Evolutionary conservation across 2,888 invertebrate genomes (phyloP), one percentile per base, ranked within the genome.

Genomic region (Cheilosia scutellata): DNA sequence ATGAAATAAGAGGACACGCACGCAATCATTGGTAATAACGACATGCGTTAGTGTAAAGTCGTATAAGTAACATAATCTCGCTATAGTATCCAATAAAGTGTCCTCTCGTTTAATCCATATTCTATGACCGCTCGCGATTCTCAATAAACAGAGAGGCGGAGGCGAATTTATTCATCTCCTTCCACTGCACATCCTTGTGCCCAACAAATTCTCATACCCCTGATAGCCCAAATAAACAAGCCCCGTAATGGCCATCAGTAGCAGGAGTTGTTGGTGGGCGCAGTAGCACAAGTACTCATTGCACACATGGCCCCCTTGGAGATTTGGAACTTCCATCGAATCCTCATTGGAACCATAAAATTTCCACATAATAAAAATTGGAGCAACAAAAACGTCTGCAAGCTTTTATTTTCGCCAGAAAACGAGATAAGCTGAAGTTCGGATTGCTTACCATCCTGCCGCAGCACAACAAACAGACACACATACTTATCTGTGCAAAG

Each of bases 271-370:
- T 60, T 13, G 11, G 47, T 11, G 11, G 11, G 37, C 37, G 11
- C 11, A 37, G 49, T 42, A 44, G 40, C 51, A 47, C n/a, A 25
- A 53, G 40, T 31, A 65, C 70, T 75, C 76, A 79, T 27, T 58
- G 51, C 49, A 57, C 40, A 6, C 7, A 51, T 47, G 51, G 31
- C 44, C 60, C 60, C 66, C 37, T 33, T 66, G 82, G 72, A 76
- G 72, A 63, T 68, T 82, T 62, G 58, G 49, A 76, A 66, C 60
- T 53, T 66, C 29, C 75, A 79, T 80, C 58, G 72, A 87, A 77
- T 78, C 65, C 82, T 74, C 82, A 82, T 82, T 70, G 82, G 74
- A 72, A 74, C 68, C 74, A 87, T 82, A 82, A 87, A 82, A 82
- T 70, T 66, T 87, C 74, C 78, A 78, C 74, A 76, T 75, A 82